These are phyloP conservation scores for Nipponia nippon DNA, from an alignment of 2,113 vertebrate genomes.

Conservation along the genomic window DNA sequence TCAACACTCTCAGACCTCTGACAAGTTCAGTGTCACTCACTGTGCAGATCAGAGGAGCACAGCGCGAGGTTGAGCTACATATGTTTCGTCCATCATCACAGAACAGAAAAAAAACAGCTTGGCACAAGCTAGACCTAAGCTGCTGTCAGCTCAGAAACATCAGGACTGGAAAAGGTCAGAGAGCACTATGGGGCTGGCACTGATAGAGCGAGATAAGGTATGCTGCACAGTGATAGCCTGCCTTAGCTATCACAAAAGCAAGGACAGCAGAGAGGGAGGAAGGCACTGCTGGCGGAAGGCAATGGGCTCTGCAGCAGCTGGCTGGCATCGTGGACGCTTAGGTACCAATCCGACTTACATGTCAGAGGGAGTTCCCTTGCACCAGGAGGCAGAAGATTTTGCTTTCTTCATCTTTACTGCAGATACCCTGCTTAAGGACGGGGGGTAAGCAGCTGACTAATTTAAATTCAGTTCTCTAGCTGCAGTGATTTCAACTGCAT, in stretches of 20 bases:
- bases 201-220: not conserved
- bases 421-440: not conserved
- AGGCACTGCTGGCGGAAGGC: not conserved
- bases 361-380: not conserved
- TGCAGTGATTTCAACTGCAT: not conserved
- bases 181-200: not conserved
- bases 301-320: not conserved
- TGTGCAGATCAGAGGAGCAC: not conserved
- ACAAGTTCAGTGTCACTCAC: not conserved
- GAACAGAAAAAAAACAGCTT: not conserved
- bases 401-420: not conserved
- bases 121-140: not conserved
- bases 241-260: not conserved
- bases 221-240: not conserved
- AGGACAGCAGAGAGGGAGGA: not conserved
- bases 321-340: not conserved
- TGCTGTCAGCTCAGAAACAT: not conserved
- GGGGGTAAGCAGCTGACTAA: not conserved
- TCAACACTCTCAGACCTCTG: not conserved
- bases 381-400: not conserved
- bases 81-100: not conserved
- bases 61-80: not conserved
- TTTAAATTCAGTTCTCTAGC: not conserved
- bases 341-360: not conserved
- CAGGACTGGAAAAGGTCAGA: constrained; percentile 34